A percentile compares a stretch with the other conserved stretches of the same genome.
Evolutionary conservation across 2,888 invertebrate genomes (phyloP).

Genomic region (Drosophila heteroneura): DNA sequence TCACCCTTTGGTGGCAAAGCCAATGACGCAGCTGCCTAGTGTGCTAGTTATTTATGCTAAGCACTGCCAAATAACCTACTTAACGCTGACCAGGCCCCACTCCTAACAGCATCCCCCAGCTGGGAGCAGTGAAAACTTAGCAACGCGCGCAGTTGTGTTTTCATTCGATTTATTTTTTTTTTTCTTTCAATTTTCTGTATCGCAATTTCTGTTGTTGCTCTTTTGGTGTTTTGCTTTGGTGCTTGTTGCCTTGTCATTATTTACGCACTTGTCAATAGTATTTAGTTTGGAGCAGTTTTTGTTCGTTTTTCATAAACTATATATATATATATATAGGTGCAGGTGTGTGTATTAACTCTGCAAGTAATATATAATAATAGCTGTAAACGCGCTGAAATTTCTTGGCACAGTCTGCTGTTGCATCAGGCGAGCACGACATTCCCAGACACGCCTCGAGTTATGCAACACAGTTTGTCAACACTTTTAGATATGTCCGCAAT

Average conservation of each 20-base stretch:
- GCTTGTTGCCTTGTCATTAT: constrained; percentile 44
- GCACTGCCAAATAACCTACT: constrained; percentile 78
- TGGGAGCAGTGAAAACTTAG: constrained; percentile 62
- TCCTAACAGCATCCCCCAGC: neutral
- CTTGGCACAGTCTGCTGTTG: constrained; percentile 68
- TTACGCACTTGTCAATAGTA: constrained; percentile 58
- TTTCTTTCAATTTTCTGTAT: constrained; percentile 5
- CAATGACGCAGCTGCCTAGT: constrained; percentile 54
- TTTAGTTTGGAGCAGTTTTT: constrained; percentile 44
- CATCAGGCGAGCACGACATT: constrained; percentile 74
- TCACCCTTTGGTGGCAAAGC: constrained; percentile 55
- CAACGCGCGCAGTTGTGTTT: constrained; percentile 68
- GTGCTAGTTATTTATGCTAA: constrained; percentile 75
- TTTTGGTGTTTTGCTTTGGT: constrained; percentile 9
- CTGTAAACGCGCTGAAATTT: constrained; percentile 46
- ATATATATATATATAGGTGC: neutral
- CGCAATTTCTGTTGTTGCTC: constrained; percentile 11
- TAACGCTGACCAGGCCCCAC: constrained; percentile 35
- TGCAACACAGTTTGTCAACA: constrained; percentile 66
- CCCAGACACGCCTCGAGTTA: constrained; percentile 78
- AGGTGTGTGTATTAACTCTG: constrained; percentile 36
- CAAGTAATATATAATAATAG: constrained; percentile 26
- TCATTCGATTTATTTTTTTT: constrained; percentile 29
- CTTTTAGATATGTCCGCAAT: constrained; percentile 56
- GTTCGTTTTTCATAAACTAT: constrained; percentile 33